Evolutionary conservation across 2,797 vertebrate genomes (phyloP), one percentile per base, ranked within the genome.

Genomic region (Enteromius unitaeniatus): DNA sequence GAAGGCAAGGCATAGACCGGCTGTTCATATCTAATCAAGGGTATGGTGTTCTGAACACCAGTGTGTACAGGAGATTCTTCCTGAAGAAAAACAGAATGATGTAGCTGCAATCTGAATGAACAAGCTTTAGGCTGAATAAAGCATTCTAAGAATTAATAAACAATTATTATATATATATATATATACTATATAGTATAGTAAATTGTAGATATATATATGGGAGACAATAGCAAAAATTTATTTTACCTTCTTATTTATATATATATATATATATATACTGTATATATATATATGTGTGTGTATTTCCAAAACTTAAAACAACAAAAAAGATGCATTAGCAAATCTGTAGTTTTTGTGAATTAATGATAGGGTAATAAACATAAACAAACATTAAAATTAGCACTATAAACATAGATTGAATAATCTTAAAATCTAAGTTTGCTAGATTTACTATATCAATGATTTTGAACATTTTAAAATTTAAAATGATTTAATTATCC

Each of bases 1-100:
- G 94, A 0, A 45, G 94, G 96, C 78, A 95, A 76, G 95, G 92
- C 17, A 89, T 87, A 0, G 94, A 94, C 11, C 86, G 96, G 74
- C 96, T 89, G 86, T 97, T 96, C 21, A 96, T 40, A 91, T 47
- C 11, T 21, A 49, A 47, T 2, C 31, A 28, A 55, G 42, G 1
- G 6, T 15, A 55, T 51, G 84, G 37, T 58, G 10, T 58, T 47
- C 14, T 51, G 68, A 28, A 75, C 1, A 19, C 1, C n/a, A 28
- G 14, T 28, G 26, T 49, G 40, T 6, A 8, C 14, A 37, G 19
- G 8, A 70, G 2, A 47, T n/a, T 21, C 75, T 19, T 1, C 13
- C 82, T 83, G 49, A 47, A 51, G 58, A 47, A 64, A 70, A 70
- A 13, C 21, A 70, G 68, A 62, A 31, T 28, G 28, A 74, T 51